Evolutionary conservation across 2,888 invertebrate genomes (phyloP).

Genomic region (Clusia tigrina): DNA sequence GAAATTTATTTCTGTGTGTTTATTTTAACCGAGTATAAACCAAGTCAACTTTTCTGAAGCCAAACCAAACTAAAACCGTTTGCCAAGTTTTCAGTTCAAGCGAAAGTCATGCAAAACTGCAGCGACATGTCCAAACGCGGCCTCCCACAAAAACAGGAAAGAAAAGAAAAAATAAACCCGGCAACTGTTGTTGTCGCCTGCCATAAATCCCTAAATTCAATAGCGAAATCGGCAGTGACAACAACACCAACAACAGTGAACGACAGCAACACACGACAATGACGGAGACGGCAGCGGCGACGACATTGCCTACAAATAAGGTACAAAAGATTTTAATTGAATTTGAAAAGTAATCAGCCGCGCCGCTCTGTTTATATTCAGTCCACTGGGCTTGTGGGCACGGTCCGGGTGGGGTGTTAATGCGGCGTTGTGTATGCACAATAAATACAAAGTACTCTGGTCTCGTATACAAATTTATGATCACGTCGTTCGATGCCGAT

Average conservation of each 20-base stretch:
- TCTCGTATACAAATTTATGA: conserved; percentile 49
- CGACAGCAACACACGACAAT: too few relatives aligned
- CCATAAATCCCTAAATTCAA: neutral
- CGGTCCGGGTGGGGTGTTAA: neutral
- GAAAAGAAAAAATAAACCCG: too few relatives aligned
- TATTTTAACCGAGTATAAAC: neutral
- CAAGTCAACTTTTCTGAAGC: neutral
- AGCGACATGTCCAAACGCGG: too few relatives aligned
- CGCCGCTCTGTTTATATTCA: neutral
- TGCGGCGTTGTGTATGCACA: neutral
- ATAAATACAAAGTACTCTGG: too few relatives aligned
- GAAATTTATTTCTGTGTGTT: neutral
- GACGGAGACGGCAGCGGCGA: too few relatives aligned
- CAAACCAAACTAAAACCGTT: too few relatives aligned
- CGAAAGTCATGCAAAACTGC: conserved; percentile 18
- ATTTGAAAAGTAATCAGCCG: conserved; percentile 51
- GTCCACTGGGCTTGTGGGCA: neutral
- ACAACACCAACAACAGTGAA: too few relatives aligned
- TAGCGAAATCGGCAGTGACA: neutral
- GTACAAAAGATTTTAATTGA: conserved; percentile 54
- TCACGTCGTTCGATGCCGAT: conserved; percentile 40
- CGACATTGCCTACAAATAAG: neutral
- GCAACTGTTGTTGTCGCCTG: neutral
- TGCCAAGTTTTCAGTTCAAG: neutral
- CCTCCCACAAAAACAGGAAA: too few relatives aligned